Conservation (phyloP, 2,888 invertebrate species). For the Galeopsomyia nigrocyanea region DNA sequence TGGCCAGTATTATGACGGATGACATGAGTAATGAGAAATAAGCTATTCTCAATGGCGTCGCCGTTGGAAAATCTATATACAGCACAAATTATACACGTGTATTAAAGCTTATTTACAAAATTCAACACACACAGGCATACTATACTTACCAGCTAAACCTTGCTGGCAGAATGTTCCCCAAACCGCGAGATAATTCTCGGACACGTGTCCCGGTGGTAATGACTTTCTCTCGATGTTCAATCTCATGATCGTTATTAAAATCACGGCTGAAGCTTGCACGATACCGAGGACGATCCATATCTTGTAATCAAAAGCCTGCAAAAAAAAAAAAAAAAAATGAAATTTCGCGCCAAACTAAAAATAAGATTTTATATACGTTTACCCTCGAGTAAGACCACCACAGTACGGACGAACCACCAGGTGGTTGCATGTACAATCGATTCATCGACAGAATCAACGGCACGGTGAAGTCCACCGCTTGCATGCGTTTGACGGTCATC, state of each 20-base stretch:
- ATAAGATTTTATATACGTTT: neutral
- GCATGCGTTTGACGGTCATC: constrained; percentile 42
- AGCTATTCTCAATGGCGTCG: constrained; percentile 13
- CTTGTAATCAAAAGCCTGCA: neutral
- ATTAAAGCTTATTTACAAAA: no score
- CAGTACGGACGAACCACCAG: constrained; percentile 39
- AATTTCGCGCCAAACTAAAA: no score
- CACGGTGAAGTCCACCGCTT: constrained; percentile 52
- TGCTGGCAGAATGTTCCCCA: constrained; percentile 50
- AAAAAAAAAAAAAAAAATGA: no score
- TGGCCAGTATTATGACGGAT: constrained; percentile 8
- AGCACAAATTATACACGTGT: no score
- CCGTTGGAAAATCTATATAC: constrained; percentile 6
- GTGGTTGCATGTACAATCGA: constrained; percentile 47
- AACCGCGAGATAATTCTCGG: constrained; percentile 26
- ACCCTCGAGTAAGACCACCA: constrained; percentile 53
- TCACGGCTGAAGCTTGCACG: neutral
- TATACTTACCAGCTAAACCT: constrained; percentile 36
- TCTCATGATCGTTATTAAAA: constrained; percentile 2
- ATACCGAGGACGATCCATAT: constrained; percentile 1
- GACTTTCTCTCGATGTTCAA: neutral
- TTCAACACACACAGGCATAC: neutral
- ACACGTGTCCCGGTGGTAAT: neutral
- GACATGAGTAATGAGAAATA: constrained; percentile 7
- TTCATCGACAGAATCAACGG: constrained; percentile 48